Conservation (phyloP, 2,113 vertebrate species). For the Isurus oxyrinchus region DNA sequence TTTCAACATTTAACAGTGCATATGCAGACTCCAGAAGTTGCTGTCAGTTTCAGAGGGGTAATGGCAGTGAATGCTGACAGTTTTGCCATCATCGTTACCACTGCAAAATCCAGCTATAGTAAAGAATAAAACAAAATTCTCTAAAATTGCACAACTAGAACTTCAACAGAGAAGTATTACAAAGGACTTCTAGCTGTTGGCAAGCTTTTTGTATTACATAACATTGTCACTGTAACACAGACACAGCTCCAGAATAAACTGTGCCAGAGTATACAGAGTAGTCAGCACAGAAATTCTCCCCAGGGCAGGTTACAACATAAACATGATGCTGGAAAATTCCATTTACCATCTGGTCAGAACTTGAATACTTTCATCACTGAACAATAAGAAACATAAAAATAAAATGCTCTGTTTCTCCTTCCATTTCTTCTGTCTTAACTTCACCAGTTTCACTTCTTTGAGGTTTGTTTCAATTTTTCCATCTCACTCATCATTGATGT, state of each 20-base stretch:
- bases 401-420: not conserved
- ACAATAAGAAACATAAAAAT: not conserved
- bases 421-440: not conserved
- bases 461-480: not conserved
- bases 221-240: not conserved
- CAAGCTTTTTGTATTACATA: not conserved
- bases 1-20: not conserved
- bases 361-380: not conserved
- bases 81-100: not conserved
- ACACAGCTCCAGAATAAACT: not conserved
- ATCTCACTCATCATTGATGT: not conserved
- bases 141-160: not conserved
- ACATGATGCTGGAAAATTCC: not conserved
- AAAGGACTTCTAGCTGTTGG: not conserved
- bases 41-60: not conserved
- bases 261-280: not conserved
- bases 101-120: not conserved
- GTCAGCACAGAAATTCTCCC: not conserved
- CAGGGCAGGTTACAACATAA: not conserved
- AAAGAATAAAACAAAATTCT: not conserved
- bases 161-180: not conserved
- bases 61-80: not conserved
- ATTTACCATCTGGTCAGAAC: not conserved
- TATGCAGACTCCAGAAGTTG: not conserved
- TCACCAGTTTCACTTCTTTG: not conserved